Evolutionary conservation across 2,797 vertebrate species (phyloP), one percentile per base, ranked within the genome.

Genomic region (Cyprinodon diabolis): DNA sequence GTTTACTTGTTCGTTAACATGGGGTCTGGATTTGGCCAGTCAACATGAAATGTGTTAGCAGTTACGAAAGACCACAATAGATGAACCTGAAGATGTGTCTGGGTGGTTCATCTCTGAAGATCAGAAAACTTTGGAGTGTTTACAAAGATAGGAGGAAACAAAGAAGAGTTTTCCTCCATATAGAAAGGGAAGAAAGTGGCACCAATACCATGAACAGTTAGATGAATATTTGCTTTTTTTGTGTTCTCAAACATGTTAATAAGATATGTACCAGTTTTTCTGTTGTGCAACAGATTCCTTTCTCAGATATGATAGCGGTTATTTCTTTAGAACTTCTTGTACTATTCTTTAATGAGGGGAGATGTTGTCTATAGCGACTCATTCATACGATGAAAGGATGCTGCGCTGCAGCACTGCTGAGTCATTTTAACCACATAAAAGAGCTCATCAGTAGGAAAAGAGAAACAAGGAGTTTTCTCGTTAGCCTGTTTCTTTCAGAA

Each of bases 401-500:
- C 48, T 55, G 25, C 58, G 40, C 45, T 69, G 54, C 43, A 14
- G 58, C 54, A 23, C 14, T 55, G 72, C 71, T 55, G 75, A 83
- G 78, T 85, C 86, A 77, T 79, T 14, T 21, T 14, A 68, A 65
- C 82, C 84, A 80, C 80, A 86, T 83, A 8, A 87, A 69, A 74
- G 35, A 15, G 11, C 2, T 54, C 15, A 17, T 60, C 48, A 11
- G 47, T 79, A 49, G 62, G 66, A 47, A 69, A 78, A 77, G 68
- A 75, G n/a, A 85, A 74, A 75, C 47, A 40, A 68, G 47, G 47
- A 65, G 21, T 62, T 78, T 79, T 54, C 66, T 40, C 35, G 40
- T 43, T 43, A 43, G 40, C 7, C 4, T 43, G 40, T 43, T 43
- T 43, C 4, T 8, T 45, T 23, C 8, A 23, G 62, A 23, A n/a